phyloP scores from a whole-genome alignment of 1,140 invertebrate genomes.

The Mya arenaria region DNA sequence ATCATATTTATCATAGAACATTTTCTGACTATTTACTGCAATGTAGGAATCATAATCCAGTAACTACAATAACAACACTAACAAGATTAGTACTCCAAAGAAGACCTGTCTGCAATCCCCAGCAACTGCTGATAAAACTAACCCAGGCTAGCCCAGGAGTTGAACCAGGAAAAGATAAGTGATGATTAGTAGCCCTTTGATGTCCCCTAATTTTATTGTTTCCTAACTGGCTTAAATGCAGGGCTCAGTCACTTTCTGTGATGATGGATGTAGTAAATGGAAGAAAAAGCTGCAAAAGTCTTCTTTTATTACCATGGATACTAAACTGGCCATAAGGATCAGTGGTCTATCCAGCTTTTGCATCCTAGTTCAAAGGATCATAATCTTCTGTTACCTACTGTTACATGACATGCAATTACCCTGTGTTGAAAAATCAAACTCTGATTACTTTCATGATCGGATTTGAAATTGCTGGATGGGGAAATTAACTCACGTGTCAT shows the following conservation, averaged over 20 bases:
- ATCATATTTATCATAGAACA: no score
- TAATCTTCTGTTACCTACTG: no score
- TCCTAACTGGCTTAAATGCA: constrained; percentile 5
- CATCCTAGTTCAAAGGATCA: no score
- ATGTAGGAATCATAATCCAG: constrained; percentile 48
- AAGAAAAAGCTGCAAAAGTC: constrained; percentile 30
- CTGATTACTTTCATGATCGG: no score
- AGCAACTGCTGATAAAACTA: not conserved
- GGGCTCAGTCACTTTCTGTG: not conserved
- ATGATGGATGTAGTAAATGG: not conserved
- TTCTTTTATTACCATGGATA: not conserved
- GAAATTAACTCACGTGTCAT: no score
- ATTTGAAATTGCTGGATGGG: no score
- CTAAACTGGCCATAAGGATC: not conserved
- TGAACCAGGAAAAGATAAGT: no score
- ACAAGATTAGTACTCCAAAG: constrained; percentile 12
- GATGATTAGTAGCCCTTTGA: constrained; percentile 33
- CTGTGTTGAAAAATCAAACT: no score
- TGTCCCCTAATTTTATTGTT: constrained; percentile 9
- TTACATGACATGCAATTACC: no score
- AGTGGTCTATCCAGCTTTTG: no score
- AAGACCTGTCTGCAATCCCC: not conserved
- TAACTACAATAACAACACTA: constrained; percentile 38
- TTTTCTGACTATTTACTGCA: no score
- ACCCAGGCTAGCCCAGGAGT: no score